Percentiles rank a stretch among this genome's conserved stretches.
Conservation (phyloP, 2,888 invertebrate genomes). For the Cabera pusaria region DNA sequence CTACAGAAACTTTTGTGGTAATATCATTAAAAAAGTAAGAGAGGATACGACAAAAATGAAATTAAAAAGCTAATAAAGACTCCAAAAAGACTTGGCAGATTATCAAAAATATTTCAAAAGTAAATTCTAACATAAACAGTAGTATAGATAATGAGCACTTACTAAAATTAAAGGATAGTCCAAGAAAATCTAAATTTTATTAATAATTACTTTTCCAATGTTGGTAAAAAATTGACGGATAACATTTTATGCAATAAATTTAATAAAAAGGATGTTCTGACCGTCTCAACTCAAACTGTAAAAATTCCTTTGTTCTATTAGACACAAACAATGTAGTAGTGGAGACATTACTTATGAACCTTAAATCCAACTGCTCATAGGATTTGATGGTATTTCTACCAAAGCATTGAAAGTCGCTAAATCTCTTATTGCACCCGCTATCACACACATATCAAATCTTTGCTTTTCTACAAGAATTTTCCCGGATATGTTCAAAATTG, state of each 20-base stretch:
- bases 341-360: neutral
- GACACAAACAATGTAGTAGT: neutral
- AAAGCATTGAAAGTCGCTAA: neutral
- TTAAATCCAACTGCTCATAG: slow-evolving; percentile 1
- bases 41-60: slow-evolving; percentile 16
- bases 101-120: neutral
- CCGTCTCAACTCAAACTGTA: neutral
- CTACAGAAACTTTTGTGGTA: slow-evolving; percentile 22
- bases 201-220: neutral
- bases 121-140: slow-evolving; percentile 4
- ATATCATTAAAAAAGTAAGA: slow-evolving; percentile 22
- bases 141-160: neutral
- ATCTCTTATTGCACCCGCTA: neutral
- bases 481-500: neutral
- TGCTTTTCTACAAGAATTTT: neutral
- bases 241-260: neutral
- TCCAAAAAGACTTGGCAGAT: neutral
- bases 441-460: neutral
- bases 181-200: slow-evolving; percentile 1
- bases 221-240: neutral
- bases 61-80: neutral
- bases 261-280: too few relatives aligned
- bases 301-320: slow-evolving; percentile 1
- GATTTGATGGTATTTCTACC: neutral
- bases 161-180: slow-evolving; percentile 2